Base-by-base conservation (phyloP, 92 coral and sea anemone species). In the Epizoanthus illoricatus region DNA sequence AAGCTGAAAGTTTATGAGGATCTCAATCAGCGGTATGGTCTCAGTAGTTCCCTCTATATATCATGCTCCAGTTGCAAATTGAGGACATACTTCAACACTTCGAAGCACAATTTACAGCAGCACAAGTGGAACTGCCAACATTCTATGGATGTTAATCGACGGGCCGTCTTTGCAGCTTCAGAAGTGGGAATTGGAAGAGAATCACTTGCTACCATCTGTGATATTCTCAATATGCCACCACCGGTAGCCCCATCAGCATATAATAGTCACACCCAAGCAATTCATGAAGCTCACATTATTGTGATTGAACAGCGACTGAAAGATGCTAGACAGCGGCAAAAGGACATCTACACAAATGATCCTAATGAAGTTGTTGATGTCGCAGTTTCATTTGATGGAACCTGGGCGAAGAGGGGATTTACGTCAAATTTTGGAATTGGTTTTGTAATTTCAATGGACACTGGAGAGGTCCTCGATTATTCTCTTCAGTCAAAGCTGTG, bases 81-180 rank as follows among this genome's bases (percentile, higher is more conserved):
- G 57, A 55, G 58, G 20, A 71, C 75, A 18, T 71, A 71, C 75
- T 71, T 45, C 52, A 71, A 71, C 55, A 71, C 75, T 42, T 71
- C 75, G 39, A 71, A 71, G 58, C 59, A 71, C 52, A 52, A 71
- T 4, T 57, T 71, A 23, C 21, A 71, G n/a, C 75, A 20, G 56
- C 11, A 61, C 63, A 20, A 52, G 41, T 52, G 20, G 79, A 52
- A 54, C 79, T 55, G 79, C 40, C 54, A 52, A 52, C 78, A 52
- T 52, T 45, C 72, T 36, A 24, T 67, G 4, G 72, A 67, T 23
- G 41, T 28, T 13, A 67, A 67, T 67, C 72, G 42, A 43, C 33
- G 72, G 72, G 12, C 49, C 6, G 72, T 61, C 20, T 61, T 8
- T 67, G 72, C 19, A 13, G 72, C 72, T 67, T 13, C 17, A 67